A percentile compares a stretch with the other conserved stretches of the same genome.
Conservation (phyloP, 2,888 invertebrate genomes). For the Agriopis aurantiaria region DNA sequence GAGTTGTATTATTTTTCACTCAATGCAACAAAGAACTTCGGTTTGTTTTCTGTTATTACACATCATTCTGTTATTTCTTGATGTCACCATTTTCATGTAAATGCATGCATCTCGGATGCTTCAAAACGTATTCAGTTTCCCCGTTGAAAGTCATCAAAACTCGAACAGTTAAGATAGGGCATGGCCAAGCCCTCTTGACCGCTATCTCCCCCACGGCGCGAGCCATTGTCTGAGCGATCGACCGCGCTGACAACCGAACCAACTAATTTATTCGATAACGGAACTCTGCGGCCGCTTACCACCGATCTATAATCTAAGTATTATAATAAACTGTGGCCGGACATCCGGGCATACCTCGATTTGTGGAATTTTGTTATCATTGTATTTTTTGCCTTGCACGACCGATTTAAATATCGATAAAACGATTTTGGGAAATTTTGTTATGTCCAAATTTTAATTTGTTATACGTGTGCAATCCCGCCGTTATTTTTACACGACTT, state of each 20-base stretch:
- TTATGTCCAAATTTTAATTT: no score
- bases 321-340: conserved; percentile 11
- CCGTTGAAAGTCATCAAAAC: background rate
- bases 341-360: conserved; percentile 16
- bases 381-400: background rate
- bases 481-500: no score
- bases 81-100: no score
- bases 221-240: conserved; percentile 13
- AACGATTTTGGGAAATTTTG: no score
- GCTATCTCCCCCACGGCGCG: conserved; percentile 23
- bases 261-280: no score
- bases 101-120: background rate
- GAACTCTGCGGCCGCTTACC: background rate
- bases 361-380: conserved; percentile 11
- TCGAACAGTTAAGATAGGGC: conserved; percentile 9
- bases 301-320: background rate
- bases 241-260: background rate
- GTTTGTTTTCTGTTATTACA: no score
- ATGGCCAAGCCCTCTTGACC: conserved; percentile 13
- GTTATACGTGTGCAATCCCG: no score
- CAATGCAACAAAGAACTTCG: no score
- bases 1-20: no score
- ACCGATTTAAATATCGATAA: no score
- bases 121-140: background rate
- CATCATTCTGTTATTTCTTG: no score